phyloP scores from a whole-genome alignment of 2,797 vertebrate genomes.

The Brachymystax lenok region DNA sequence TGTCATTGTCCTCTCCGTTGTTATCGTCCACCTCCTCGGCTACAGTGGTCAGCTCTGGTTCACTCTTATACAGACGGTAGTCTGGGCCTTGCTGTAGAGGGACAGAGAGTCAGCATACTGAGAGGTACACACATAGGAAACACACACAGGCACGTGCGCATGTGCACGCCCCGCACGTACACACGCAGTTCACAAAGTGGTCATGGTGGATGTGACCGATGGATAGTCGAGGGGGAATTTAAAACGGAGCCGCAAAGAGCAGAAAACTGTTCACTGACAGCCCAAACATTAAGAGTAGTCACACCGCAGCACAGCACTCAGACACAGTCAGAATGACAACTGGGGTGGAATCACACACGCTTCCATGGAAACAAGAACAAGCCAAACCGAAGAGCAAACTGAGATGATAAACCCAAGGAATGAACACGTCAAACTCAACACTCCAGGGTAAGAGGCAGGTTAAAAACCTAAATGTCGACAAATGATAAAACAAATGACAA shows the following conservation, averaged over 20 bases:
- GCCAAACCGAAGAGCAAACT: background rate
- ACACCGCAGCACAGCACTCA: background rate
- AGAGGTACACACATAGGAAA: slow-evolving; percentile 16
- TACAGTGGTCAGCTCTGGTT: slow-evolving; percentile 94
- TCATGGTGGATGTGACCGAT: background rate
- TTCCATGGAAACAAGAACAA: background rate
- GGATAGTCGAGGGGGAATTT: background rate
- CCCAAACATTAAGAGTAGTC: background rate
- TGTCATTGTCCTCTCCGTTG: slow-evolving; percentile 83
- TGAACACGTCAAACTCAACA: background rate
- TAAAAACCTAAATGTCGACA: background rate
- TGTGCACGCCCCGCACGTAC: background rate
- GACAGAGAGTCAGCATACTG: background rate
- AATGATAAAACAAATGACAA: background rate
- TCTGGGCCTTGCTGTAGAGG: slow-evolving; percentile 87
- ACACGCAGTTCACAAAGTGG: background rate
- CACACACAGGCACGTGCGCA: background rate
- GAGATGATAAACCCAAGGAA: background rate
- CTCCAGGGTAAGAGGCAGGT: background rate
- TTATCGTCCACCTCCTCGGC: slow-evolving; percentile 87
- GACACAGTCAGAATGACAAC: background rate
- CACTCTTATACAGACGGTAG: slow-evolving; percentile 96
- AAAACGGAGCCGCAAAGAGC: background rate
- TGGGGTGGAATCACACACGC: background rate
- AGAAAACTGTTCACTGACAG: background rate